phyloP scores from a whole-genome alignment of 1,140 invertebrate species.

The Formica selysi region DNA sequence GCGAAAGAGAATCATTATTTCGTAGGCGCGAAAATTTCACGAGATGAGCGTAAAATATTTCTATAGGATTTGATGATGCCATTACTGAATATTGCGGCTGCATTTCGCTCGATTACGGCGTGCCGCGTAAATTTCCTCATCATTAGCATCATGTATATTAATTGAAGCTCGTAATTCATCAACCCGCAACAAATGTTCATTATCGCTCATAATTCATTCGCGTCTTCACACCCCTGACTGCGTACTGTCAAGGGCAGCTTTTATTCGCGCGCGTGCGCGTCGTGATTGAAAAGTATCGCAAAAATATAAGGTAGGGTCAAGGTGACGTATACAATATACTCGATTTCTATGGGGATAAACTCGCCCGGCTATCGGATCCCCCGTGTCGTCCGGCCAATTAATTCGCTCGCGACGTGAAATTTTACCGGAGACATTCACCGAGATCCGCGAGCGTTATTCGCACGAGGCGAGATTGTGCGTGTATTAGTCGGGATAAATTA shows the following conservation, averaged over 20 bases:
- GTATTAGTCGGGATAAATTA: slow-evolving; percentile 78
- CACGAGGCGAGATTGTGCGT: slow-evolving; percentile 65
- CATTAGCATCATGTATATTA: slow-evolving; percentile 74
- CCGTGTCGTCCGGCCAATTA: slow-evolving; percentile 10
- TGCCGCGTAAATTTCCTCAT: slow-evolving; percentile 73
- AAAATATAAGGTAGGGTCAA: slow-evolving; percentile 27
- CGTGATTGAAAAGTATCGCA: slow-evolving; percentile 13
- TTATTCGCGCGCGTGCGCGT: background rate
- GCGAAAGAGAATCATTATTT: background rate
- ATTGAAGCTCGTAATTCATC: slow-evolving; percentile 73
- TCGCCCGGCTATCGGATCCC: background rate
- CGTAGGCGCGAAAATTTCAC: slow-evolving; percentile 18
- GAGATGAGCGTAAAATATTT: slow-evolving; percentile 13
- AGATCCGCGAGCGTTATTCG: slow-evolving; percentile 64
- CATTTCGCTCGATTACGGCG: slow-evolving; percentile 70
- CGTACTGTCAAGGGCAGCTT: slow-evolving; percentile 35
- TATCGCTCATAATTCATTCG: slow-evolving; percentile 74
- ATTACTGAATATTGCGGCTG: slow-evolving; percentile 57
- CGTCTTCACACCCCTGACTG: slow-evolving; percentile 53
- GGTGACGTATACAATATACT: background rate
- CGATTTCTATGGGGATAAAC: background rate
- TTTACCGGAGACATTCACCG: slow-evolving; percentile 57
- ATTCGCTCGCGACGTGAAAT: slow-evolving; percentile 15
- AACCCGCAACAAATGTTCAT: slow-evolving; percentile 63
- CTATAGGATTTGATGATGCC: slow-evolving; percentile 57